These are phyloP conservation scores for Meandrina meandrites DNA, from an alignment of 92 coral and sea anemone genomes.

Conservation along the genomic window DNA sequence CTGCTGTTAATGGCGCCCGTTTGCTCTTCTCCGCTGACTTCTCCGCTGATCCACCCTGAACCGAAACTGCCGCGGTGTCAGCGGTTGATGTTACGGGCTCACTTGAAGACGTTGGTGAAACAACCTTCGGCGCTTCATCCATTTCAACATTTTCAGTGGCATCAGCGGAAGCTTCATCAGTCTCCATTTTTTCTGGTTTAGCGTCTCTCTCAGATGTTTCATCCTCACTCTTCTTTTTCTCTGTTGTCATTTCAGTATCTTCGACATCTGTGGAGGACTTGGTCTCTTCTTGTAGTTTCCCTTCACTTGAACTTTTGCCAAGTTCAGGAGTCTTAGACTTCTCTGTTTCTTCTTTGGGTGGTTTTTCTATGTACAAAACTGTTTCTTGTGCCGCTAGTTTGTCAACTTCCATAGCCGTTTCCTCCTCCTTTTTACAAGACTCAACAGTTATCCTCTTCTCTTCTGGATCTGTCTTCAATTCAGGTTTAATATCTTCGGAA, in stretches of 20 bases:
- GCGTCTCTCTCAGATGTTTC: neutral
- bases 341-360: neutral
- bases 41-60: slow-evolving; percentile 7
- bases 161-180: slow-evolving; percentile 1
- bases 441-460: neutral
- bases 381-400: slow-evolving; percentile 7
- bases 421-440: neutral
- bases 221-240: neutral
- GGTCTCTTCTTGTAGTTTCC: neutral
- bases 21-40: neutral
- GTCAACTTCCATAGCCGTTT: neutral
- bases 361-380: neutral
- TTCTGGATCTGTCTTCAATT: neutral
- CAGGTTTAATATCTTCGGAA: neutral
- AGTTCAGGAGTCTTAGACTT: neutral
- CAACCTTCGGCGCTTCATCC: slow-evolving; percentile 1
- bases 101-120: neutral
- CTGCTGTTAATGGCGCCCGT: slow-evolving; percentile 59
- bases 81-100: neutral
- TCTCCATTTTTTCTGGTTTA: slow-evolving; percentile 18
- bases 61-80: neutral
- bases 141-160: slow-evolving; percentile 12
- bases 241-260: slow-evolving; percentile 1
- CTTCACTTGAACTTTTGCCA: slow-evolving; percentile 3
- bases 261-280: neutral